Base-by-base conservation (phyloP, 2,888 invertebrate species). In the Candidula unifasciata region DNA sequence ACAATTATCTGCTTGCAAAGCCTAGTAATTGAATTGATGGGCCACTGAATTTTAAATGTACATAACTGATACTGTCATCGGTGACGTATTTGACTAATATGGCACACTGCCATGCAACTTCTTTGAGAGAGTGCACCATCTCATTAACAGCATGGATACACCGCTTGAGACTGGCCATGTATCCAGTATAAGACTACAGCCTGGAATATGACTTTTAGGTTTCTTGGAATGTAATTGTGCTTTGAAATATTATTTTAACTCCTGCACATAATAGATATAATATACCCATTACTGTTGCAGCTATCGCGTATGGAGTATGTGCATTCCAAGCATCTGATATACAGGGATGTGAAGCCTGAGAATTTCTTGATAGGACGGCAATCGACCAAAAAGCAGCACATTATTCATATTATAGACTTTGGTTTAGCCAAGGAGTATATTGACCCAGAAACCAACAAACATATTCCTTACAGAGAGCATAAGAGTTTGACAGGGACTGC, bases 371-470 rank as follows among this genome's bases (percentile, higher is more conserved):
- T 99, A 95, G 99, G 99, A 77, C 96, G 99, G 95, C 97, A 97
- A 95, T 97, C 97, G 94, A 97, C 97, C 94, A 97, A 97, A 95
- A 97, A 98, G 95, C 98, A 99, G 95, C 99, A 99, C 96, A 96
- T 98, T 95, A 97, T 99, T 94, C 98, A 99, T 96, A 99, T 99
- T 95, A 99, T 99, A 95, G 99, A 99, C 96, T 99, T 99, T 96
- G 99, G 99, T 95, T 96, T 99, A 96, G 99, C 99, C 95, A 99
- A 99, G 96, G 99, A 99, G 96, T 99, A 99, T 95, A 99, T 99
- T 95, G 99, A 99, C 95, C 97, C 98, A 95, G 99, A 99, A 96
- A 95, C 95, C 80, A 92, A 93, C 87, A 93, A 99, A 95, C 99
- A 99, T 96, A 99, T 99, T 95, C 99, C 99, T 92, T 99, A 99